phyloP scores from a whole-genome alignment of 2,888 invertebrate species.

The Chrysodeixis includens region DNA sequence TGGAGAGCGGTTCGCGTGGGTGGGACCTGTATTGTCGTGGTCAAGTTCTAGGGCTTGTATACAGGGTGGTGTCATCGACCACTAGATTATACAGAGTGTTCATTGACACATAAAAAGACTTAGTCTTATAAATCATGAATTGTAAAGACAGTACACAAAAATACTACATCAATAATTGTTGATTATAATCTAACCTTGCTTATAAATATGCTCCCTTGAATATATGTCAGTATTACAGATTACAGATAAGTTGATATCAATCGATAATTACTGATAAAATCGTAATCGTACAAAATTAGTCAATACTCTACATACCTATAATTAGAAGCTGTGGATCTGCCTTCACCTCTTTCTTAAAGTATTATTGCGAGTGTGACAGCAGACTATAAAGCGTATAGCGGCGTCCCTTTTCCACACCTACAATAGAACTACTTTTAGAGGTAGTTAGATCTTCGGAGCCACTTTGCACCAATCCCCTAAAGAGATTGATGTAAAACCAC shows the following conservation, averaged over 20 bases:
- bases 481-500: no score
- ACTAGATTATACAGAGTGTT: conserved; percentile 13
- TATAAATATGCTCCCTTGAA: conserved; percentile 15
- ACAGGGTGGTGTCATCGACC: conserved; percentile 35
- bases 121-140: no score
- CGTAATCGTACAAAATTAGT: background rate
- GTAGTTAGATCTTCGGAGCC: no score
- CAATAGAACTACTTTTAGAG: no score
- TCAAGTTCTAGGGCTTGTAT: conserved; percentile 64
- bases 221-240: conserved; percentile 12
- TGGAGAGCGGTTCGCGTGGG: conserved; percentile 70
- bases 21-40: conserved; percentile 67
- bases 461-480: no score
- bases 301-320: background rate
- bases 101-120: conserved; percentile 14
- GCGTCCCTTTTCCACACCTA: no score
- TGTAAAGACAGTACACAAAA: no score
- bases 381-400: no score
- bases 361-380: no score
- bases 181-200: background rate
- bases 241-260: conserved; percentile 16
- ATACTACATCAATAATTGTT: background rate
- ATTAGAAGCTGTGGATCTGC: no score
- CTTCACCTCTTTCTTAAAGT: no score
- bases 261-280: conserved; percentile 11